Conservation (phyloP, 2,113 vertebrate species). For the Cyphomyrus plagiostoma region DNA sequence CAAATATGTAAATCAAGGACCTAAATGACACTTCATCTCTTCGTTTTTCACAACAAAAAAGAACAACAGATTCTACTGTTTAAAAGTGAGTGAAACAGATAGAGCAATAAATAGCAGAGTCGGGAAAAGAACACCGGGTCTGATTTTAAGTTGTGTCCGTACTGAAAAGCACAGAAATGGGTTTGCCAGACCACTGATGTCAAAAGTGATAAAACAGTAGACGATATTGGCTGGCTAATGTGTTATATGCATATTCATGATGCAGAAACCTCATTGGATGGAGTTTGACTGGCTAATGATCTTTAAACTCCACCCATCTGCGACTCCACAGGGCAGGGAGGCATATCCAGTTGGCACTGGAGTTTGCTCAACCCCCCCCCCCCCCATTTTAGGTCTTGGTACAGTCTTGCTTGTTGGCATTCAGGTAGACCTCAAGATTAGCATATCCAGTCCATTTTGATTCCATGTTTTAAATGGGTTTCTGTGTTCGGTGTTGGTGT, state of each 20-base stretch:
- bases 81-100: background rate
- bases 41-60: background rate
- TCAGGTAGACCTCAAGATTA: conserved; percentile 39
- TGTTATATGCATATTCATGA: background rate
- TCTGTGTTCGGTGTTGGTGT: conserved; percentile 59
- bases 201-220: background rate
- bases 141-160: background rate
- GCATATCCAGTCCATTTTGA: conserved; percentile 31
- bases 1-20: background rate
- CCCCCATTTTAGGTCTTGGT: background rate
- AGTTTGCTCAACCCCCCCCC: background rate
- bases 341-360: background rate
- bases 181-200: background rate
- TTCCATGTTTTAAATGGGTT: conserved; percentile 48
- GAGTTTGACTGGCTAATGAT: background rate
- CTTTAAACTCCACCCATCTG: background rate
- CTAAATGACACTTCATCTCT: background rate
- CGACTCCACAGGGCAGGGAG: background rate
- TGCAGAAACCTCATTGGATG: background rate
- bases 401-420: background rate
- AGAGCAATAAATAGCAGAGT: background rate
- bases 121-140: background rate
- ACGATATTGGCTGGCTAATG: background rate
- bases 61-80: background rate
- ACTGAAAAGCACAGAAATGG: background rate